Percentiles rank a stretch among this genome's conserved stretches.
Conservation (phyloP, 2,888 invertebrate species). For the Mimas tiliae region DNA sequence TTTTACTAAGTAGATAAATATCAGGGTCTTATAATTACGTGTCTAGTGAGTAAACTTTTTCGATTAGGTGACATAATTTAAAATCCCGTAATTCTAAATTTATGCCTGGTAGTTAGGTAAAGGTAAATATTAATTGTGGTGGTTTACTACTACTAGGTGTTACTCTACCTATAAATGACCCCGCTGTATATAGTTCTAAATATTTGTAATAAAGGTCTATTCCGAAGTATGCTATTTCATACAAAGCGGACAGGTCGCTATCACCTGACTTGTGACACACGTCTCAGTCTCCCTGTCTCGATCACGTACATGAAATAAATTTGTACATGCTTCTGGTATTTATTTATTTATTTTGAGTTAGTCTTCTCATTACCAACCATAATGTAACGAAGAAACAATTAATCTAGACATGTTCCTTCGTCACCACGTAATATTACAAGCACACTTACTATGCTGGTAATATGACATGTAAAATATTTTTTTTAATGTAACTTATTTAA, state of each 20-base stretch:
- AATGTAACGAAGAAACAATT: no score
- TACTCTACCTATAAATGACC: slow-evolving; percentile 21
- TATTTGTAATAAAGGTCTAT: slow-evolving; percentile 3
- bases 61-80: slow-evolving; percentile 57
- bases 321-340: no score
- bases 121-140: slow-evolving; percentile 44
- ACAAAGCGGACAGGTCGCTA: no score
- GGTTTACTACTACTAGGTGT: slow-evolving; percentile 37
- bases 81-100: slow-evolving; percentile 52
- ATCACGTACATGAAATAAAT: no score
- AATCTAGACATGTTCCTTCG: no score
- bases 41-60: slow-evolving; percentile 62
- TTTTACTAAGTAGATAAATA: slow-evolving; percentile 64
- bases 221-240: no score
- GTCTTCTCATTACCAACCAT: no score
- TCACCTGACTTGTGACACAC: no score
- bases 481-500: not conserved
- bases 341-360: no score
- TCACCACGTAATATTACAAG: no score
- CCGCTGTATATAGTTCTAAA: slow-evolving; percentile 11
- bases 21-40: slow-evolving; percentile 73
- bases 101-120: slow-evolving; percentile 49
- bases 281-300: no score
- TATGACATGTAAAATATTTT: not conserved
- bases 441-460: not conserved